Evolutionary conservation across 2,888 invertebrate genomes (phyloP).

Genomic region (Sclerodermus sp.): DNA sequence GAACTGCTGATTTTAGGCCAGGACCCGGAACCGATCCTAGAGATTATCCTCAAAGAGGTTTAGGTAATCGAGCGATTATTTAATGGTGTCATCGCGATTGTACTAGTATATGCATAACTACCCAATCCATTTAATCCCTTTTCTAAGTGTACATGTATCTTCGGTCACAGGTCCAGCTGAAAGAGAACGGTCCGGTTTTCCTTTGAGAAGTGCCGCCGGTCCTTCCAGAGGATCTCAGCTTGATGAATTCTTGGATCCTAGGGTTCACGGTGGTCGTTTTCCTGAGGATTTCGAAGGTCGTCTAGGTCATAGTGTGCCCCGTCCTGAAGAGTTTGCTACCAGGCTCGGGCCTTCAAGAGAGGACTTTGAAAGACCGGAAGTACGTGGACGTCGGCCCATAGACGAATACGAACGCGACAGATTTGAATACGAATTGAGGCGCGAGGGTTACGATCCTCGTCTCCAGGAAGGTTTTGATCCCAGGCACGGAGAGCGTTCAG

Average conservation of each 20-base stretch:
- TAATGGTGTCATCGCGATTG: too few relatives aligned
- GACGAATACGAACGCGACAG: slow-evolving; percentile 51
- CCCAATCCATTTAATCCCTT: too few relatives aligned
- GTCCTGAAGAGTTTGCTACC: slow-evolving; percentile 43
- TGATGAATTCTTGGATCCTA: slow-evolving; percentile 45
- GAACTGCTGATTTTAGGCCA: slow-evolving; percentile 43
- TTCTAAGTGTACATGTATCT: too few relatives aligned
- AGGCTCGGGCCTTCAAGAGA: slow-evolving; percentile 35
- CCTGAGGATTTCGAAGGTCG: slow-evolving; percentile 49
- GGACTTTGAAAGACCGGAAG: slow-evolving; percentile 46
- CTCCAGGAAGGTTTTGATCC: slow-evolving; percentile 47
- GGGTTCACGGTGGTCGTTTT: slow-evolving; percentile 39
- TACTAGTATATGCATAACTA: too few relatives aligned
- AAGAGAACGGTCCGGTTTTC: slow-evolving; percentile 5
- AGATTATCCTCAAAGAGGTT: slow-evolving; percentile 39
- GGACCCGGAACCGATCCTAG: slow-evolving; percentile 38
- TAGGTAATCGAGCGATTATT: too few relatives aligned
- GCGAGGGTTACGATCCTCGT: slow-evolving; percentile 49
- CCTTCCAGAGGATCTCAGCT: slow-evolving; percentile 28
- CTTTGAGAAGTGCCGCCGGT: slow-evolving; percentile 5
- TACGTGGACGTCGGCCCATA: slow-evolving; percentile 39
- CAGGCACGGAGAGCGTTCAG: slow-evolving; percentile 47
- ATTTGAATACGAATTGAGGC: slow-evolving; percentile 51
- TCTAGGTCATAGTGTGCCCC: slow-evolving; percentile 41
- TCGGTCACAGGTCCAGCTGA: not conserved